These are phyloP conservation scores for Uromys caudimaculatus DNA, from an alignment of 2,797 vertebrate genomes.

Conservation along the genomic window DNA sequence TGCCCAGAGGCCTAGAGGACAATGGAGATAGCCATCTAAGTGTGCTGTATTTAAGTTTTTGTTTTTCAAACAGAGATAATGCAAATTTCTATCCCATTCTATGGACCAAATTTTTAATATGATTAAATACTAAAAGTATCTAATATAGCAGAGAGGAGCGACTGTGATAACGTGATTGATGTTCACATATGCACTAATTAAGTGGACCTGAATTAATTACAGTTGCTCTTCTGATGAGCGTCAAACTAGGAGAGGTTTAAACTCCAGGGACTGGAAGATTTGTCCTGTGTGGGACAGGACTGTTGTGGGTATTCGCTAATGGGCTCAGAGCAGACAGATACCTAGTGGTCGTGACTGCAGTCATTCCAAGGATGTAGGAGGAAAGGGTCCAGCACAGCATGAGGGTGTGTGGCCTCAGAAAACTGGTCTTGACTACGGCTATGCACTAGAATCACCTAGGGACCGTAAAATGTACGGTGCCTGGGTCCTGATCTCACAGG, in stretches of 20 bases:
- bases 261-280: neutral
- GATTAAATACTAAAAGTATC: neutral
- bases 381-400: neutral
- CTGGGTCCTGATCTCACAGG: neutral
- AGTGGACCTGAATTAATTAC: neutral
- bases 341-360: neutral
- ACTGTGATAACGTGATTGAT: neutral
- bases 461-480: neutral
- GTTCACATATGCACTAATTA: neutral
- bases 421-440: neutral
- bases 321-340: neutral
- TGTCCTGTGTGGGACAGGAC: neutral
- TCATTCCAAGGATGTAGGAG: neutral
- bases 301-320: neutral
- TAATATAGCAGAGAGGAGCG: neutral
- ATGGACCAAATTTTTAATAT: neutral
- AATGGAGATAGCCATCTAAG: neutral
- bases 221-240: neutral
- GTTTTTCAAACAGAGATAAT: conserved; percentile 30
- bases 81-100: neutral
- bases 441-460: neutral
- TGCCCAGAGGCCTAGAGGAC: neutral
- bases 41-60: conserved; percentile 20
- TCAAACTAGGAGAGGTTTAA: conserved; percentile 8
- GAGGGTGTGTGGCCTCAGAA: neutral